These are phyloP conservation scores for Batillaria attramentaria DNA, from an alignment of 1,140 invertebrate genomes.

Conservation along the genomic window DNA sequence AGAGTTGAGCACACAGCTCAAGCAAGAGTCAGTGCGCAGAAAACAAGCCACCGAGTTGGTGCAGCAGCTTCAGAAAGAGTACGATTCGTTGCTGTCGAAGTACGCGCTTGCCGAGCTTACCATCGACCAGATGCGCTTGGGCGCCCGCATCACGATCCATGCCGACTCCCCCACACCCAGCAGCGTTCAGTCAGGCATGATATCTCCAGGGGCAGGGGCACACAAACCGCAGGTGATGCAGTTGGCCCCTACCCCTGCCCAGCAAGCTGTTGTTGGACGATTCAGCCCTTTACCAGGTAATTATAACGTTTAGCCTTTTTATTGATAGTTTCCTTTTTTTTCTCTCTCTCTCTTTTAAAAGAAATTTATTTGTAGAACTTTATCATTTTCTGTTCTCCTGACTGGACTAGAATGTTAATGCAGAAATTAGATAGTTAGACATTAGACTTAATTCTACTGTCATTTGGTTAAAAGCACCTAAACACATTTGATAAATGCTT, in stretches of 20 bases:
- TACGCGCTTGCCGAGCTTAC: slow-evolving; percentile 71
- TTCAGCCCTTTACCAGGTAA: slow-evolving; percentile 19
- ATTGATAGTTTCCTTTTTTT: too few species aligned
- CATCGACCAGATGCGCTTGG: slow-evolving; percentile 71
- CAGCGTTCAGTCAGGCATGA: slow-evolving; percentile 45
- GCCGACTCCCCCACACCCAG: slow-evolving; percentile 63
- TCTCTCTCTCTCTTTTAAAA: too few species aligned
- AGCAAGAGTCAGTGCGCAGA: slow-evolving; percentile 62
- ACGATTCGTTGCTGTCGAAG: slow-evolving; percentile 68
- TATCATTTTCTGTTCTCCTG: too few species aligned
- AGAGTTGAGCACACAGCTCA: slow-evolving; percentile 59
- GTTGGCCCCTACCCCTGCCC: slow-evolving; percentile 40
- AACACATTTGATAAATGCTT: too few species aligned
- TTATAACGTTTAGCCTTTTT: neutral
- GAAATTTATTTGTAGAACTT: too few species aligned
- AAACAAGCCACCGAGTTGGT: slow-evolving; percentile 68
- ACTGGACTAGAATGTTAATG: too few species aligned
- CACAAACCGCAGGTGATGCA: slow-evolving; percentile 58
- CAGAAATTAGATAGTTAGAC: too few species aligned
- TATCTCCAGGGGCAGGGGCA: slow-evolving; percentile 40
- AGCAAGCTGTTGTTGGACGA: slow-evolving; percentile 14
- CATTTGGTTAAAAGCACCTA: too few species aligned
- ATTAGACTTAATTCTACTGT: too few species aligned
- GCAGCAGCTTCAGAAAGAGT: slow-evolving; percentile 68
- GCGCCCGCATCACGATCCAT: slow-evolving; percentile 64